These are phyloP conservation scores for Nannoperca australis DNA, from an alignment of 2,797 vertebrate genomes.

Conservation along the genomic window DNA sequence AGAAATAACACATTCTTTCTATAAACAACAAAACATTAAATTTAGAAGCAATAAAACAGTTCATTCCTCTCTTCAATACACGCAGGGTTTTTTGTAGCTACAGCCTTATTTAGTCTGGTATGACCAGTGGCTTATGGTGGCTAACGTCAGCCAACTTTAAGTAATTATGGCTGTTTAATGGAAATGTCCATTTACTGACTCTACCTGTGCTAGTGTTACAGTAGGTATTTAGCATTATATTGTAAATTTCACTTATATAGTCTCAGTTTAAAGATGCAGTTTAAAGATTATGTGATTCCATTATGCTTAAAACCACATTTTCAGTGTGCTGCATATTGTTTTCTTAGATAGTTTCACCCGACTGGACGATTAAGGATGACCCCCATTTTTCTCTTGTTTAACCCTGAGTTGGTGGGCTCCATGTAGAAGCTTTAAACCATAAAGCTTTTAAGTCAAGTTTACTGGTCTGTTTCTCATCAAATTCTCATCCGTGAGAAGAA, in stretches of 20 bases:
- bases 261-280: background rate
- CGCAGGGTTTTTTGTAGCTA: conserved; percentile 13
- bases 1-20: background rate
- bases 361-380: conserved; percentile 54
- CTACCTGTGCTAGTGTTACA: background rate
- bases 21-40: background rate
- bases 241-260: background rate
- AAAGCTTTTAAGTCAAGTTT: conserved; percentile 54
- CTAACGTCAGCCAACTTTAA: conserved; percentile 10
- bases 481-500: background rate
- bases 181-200: background rate
- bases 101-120: conserved; percentile 34
- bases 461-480: conserved; percentile 30
- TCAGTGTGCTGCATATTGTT: background rate
- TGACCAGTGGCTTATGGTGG: background rate
- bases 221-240: background rate
- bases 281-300: background rate
- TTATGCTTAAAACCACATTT: background rate
- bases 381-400: conserved; percentile 55
- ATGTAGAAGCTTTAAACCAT: conserved; percentile 58
- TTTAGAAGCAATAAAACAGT: conserved; percentile 2
- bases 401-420: conserved; percentile 65
- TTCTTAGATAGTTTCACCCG: conserved; percentile 50
- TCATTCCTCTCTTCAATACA: background rate
- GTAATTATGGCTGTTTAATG: conserved; percentile 11